Evolutionary conservation across 2,888 invertebrate species (phyloP).

Genomic region (Poecilus cupreus): DNA sequence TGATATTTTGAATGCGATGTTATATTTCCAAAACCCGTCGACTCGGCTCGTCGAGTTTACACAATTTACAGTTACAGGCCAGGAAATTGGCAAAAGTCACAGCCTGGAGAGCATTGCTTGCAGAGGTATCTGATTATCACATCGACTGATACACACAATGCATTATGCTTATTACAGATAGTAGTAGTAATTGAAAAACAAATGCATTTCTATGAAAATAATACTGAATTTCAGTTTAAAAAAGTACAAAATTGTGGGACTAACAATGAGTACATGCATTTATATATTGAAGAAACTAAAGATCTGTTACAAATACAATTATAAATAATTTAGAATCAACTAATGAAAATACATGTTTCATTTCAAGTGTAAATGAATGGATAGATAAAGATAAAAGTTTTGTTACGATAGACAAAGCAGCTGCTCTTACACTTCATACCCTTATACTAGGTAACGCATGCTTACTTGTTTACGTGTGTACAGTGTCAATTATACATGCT

Average conservation of each 20-base stretch:
- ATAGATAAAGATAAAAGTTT: not conserved
- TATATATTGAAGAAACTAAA: conserved; percentile 42
- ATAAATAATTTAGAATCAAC: not conserved
- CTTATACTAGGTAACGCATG: not conserved
- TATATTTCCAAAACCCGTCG: conserved; percentile 46
- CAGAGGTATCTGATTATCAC: conserved; percentile 54
- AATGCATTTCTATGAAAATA: conserved; percentile 57
- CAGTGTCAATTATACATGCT: not conserved
- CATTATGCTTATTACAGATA: conserved; percentile 49
- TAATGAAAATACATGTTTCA: not conserved
- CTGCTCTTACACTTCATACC: conserved; percentile 2
- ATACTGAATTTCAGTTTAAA: conserved; percentile 59
- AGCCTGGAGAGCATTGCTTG: conserved; percentile 67
- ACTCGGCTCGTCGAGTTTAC: conserved; percentile 17
- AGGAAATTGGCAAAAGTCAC: conserved; percentile 68
- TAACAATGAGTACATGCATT: conserved; percentile 53
- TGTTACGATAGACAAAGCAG: conserved; percentile 5
- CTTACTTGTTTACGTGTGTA: not conserved
- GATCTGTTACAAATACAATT: conserved; percentile 42
- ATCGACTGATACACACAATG: conserved; percentile 45
- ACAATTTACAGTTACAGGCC: conserved; percentile 33
- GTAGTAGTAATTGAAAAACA: conserved; percentile 52
- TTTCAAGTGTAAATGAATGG: not conserved
- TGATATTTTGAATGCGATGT: conserved; percentile 42
- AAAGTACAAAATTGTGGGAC: conserved; percentile 55